Evolutionary conservation across 2,888 invertebrate species (phyloP), one percentile per base, ranked within the genome.

Genomic region (Anorthoa munda): DNA sequence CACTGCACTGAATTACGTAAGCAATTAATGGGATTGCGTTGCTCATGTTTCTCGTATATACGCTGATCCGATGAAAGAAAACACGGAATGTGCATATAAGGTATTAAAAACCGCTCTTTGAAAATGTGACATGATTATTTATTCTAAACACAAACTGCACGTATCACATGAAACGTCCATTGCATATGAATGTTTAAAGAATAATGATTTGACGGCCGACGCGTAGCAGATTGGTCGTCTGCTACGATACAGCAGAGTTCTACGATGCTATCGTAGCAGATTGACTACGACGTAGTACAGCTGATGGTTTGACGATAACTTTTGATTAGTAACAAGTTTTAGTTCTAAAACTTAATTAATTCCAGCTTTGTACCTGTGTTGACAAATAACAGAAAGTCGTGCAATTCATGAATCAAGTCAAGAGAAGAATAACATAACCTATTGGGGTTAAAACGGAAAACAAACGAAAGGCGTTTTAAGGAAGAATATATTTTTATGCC

Each of bases 1-100:
- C 71, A 75, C 74, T 82, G 71, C 77, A 78, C 75, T 73, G 70
- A 79, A 82, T 72, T 64, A 75, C 70, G 72, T 60, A 66, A 77
- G 66, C 26, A 31, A 31, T 77, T 79, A 75, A 86, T 81, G 66
- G 65, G 58, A 75, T 86, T 76, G 63, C 63, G 71, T 61, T 79
- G 73, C 53, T 65, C n/a, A 66, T 68, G 65, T 70, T 71, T 26
- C 50, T 45, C 48, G 15, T 64, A 45, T 46, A 48, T 55, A 31
- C 18, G 12, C 51, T 46, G 67, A 76, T 53, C 46, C n/a, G 55
- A 59, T 76, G 61, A 51, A 69, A 77, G 58, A 66, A 81, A 59
- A 71, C 46, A 75, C 39, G 31, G 9, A 59, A 79, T 26, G 11
- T 61, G 13, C 55, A 66, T 66, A 61, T 55, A 5, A 72, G 1